Conservation (phyloP, 2,113 vertebrate species). For the Thermophis baileyi region DNA sequence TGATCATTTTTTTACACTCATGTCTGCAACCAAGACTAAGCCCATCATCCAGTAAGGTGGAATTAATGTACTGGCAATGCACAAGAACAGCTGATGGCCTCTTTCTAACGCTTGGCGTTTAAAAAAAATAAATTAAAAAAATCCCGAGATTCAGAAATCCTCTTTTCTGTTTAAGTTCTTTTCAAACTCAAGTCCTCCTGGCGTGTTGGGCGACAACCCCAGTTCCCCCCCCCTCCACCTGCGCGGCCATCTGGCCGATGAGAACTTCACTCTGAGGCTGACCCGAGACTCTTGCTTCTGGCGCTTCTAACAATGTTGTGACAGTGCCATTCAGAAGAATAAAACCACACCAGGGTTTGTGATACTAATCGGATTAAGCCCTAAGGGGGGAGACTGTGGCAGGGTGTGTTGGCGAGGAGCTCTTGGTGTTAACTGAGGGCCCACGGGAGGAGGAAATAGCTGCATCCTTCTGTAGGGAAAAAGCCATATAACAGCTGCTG, state of each 20-base stretch:
- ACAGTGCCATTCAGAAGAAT: background rate
- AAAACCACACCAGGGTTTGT: background rate
- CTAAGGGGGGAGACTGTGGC: background rate
- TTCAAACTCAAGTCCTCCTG: background rate
- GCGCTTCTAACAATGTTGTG: background rate
- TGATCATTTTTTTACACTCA: background rate
- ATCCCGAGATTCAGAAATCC: background rate
- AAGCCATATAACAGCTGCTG: background rate
- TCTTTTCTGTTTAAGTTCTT: background rate
- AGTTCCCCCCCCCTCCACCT: background rate
- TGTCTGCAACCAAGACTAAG: background rate
- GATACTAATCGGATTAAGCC: background rate
- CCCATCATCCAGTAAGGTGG: background rate
- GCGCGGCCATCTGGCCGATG: background rate
- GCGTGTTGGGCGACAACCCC: too few relatives aligned
- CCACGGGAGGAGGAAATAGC: background rate
- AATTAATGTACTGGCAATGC: background rate
- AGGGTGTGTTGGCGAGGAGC: fast-evolving
- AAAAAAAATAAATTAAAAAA: background rate
- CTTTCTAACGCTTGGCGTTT: background rate
- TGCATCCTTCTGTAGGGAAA: background rate
- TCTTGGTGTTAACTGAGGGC: background rate
- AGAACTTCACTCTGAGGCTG: background rate
- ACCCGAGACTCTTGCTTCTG: background rate
- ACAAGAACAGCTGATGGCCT: background rate